These are phyloP conservation scores for Acromyrmex charruanus DNA, from an alignment of 1,140 invertebrate species.

Conservation along the genomic window DNA sequence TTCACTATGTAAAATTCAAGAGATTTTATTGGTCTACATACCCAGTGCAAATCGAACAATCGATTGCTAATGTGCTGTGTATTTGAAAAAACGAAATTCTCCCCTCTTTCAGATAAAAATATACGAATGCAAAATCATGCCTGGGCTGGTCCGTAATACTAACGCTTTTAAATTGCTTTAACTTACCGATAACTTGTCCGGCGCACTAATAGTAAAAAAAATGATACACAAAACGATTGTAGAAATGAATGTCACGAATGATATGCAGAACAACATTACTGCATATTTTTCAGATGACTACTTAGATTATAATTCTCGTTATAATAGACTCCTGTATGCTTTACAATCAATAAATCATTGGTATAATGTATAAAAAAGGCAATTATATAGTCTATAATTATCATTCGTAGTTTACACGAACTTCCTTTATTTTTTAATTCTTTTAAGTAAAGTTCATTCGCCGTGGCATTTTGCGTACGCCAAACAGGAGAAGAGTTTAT, in stretches of 20 bases:
- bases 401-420: conserved; percentile 37
- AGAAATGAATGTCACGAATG: conserved; percentile 39
- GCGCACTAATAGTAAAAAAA: conserved; percentile 52
- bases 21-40: conserved; percentile 14
- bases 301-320: conserved; percentile 52
- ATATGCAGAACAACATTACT: conserved; percentile 36
- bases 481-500: conserved; percentile 2
- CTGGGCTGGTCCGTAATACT: conserved; percentile 69
- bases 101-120: conserved; percentile 47
- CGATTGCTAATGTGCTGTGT: conserved; percentile 27
- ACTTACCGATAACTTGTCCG: conserved; percentile 43
- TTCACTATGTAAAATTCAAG: conserved; percentile 16
- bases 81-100: conserved; percentile 23
- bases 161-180: conserved; percentile 53
- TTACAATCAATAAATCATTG: conserved; percentile 50
- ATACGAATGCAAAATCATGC: conserved; percentile 43
- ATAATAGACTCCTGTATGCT: conserved; percentile 61
- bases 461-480: not conserved
- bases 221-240: conserved; percentile 27
- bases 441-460: not conserved
- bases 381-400: conserved; percentile 35
- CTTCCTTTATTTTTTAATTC: conserved; percentile 41
- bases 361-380: conserved; percentile 45
- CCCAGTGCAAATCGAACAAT: conserved; percentile 32
- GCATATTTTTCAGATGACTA: conserved; percentile 51